Percentiles rank a stretch among this genome's conserved stretches.
Conservation (phyloP, 2,888 invertebrate species). For the Cheiracanthium punctorium region DNA sequence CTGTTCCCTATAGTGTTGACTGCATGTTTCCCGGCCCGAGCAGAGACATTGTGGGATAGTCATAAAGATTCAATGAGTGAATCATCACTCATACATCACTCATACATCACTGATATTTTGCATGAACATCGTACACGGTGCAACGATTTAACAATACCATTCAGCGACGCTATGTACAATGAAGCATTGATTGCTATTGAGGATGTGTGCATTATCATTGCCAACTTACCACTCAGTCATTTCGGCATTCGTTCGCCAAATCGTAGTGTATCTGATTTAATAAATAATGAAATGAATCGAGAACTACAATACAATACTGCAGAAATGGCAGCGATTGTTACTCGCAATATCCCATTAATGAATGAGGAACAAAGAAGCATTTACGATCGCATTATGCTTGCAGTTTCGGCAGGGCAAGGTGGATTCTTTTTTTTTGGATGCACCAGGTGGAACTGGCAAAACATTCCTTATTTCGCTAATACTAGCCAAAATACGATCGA, state of each 20-base stretch:
- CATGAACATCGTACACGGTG: conserved; percentile 37
- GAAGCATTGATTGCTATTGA: conserved; percentile 33
- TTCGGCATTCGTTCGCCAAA: not conserved
- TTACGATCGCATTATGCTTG: not conserved
- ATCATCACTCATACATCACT: too few relatives aligned
- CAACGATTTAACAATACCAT: conserved; percentile 34
- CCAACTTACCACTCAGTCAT: not conserved
- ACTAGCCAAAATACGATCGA: conserved; percentile 74
- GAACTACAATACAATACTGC: not conserved
- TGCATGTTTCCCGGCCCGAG: too few relatives aligned
- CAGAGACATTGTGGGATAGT: too few relatives aligned
- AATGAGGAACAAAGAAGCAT: conserved; percentile 2
- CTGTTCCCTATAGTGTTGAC: too few relatives aligned
- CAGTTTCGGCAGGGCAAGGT: not conserved
- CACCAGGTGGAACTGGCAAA: conserved; percentile 77
- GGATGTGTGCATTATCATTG: conserved; percentile 20
- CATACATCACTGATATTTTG: conserved; percentile 31
- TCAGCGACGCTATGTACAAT: conserved; percentile 23
- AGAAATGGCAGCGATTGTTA: conserved; percentile 26
- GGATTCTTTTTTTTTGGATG: conserved; percentile 73
- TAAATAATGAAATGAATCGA: not conserved
- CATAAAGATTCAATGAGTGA: too few relatives aligned
- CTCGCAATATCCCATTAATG: conserved; percentile 19
- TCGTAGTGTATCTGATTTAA: not conserved
- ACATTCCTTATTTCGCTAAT: conserved; percentile 76